phyloP scores from a whole-genome alignment of 2,113 vertebrate genomes.

The Pygoscelis antarcticus region DNA sequence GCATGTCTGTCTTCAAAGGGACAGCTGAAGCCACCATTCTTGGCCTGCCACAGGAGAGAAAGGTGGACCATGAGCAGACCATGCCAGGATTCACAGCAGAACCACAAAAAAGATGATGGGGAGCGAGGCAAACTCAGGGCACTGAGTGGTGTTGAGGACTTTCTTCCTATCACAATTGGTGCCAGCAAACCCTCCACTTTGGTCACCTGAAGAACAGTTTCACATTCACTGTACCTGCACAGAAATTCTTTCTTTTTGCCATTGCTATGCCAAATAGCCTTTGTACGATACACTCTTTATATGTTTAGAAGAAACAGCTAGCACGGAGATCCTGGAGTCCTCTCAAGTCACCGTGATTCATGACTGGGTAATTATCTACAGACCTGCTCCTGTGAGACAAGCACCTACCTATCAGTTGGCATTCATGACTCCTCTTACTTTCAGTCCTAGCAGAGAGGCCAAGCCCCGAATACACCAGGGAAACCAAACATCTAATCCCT shows the following conservation, averaged over 20 bases:
- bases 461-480: not conserved
- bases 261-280: not conserved
- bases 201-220: not conserved
- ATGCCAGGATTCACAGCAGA: not conserved
- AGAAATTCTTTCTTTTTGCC: not conserved
- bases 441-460: not conserved
- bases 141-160: not conserved
- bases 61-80: not conserved
- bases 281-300: not conserved
- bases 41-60: not conserved
- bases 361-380: not conserved
- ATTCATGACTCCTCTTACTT: not conserved
- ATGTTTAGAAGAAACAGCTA: not conserved
- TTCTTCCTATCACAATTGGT: not conserved
- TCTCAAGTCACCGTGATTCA: not conserved
- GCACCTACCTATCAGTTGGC: not conserved
- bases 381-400: not conserved
- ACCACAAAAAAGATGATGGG: fast-evolving
- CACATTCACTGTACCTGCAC: not conserved
- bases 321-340: not conserved
- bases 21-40: not conserved
- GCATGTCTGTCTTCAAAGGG: not conserved
- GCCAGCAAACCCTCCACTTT: not conserved
- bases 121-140: not conserved
- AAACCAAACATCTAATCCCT: not conserved